These are phyloP conservation scores for Oryctes rhinoceros DNA, from an alignment of 1,140 invertebrate genomes.

Conservation along the genomic window DNA sequence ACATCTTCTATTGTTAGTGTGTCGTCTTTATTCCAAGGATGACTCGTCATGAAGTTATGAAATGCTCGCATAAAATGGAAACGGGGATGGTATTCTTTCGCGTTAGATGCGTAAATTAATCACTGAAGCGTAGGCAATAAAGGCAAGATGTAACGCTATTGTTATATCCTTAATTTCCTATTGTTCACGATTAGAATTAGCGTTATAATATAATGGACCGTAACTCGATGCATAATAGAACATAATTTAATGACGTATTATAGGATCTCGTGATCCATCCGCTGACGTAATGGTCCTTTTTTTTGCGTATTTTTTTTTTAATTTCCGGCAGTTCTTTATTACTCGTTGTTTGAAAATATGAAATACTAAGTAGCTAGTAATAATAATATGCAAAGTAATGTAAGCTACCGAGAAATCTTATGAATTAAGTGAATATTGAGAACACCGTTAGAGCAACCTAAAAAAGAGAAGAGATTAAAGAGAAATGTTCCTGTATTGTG, in stretches of 20 bases:
- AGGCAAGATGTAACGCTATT: not conserved
- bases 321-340: not conserved
- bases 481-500: too few species aligned
- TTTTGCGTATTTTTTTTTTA: not conserved
- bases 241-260: not conserved
- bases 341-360: not conserved
- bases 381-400: too few species aligned
- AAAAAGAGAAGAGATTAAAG: too few species aligned
- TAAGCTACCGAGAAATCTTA: too few species aligned
- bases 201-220: not conserved
- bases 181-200: not conserved
- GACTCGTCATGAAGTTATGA: too few species aligned
- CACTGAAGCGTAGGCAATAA: not conserved
- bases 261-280: not conserved
- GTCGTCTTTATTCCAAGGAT: too few species aligned
- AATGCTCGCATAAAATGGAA: too few species aligned
- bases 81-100: too few species aligned
- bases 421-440: too few species aligned
- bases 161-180: not conserved
- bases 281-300: not conserved
- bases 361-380: too few species aligned
- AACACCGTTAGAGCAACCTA: too few species aligned
- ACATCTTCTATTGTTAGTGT: too few species aligned
- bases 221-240: not conserved
- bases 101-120: not conserved